Percentiles rank a stretch among this genome's conserved stretches.
phyloP scores from a whole-genome alignment of 2,888 invertebrate species.

The Melanotus villosus region DNA sequence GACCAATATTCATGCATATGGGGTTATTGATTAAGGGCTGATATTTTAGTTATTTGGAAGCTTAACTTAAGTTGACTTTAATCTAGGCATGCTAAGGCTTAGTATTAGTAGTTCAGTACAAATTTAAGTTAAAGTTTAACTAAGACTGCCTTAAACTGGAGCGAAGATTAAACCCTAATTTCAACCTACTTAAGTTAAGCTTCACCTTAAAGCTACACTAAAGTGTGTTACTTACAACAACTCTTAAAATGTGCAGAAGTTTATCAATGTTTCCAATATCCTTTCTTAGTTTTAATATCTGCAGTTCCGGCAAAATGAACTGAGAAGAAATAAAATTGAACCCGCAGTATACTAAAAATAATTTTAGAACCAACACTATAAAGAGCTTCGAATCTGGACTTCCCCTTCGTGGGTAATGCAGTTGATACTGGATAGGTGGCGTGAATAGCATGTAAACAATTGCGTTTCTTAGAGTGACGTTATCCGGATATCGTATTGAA shows the following conservation, averaged over 20 bases:
- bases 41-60: no score
- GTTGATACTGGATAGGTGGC: slow-evolving; percentile 24
- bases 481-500: slow-evolving; percentile 5
- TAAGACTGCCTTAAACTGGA: no score
- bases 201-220: no score
- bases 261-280: neutral
- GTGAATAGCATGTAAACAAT: slow-evolving; percentile 22
- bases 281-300: neutral
- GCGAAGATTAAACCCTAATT: no score
- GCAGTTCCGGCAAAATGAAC: slow-evolving; percentile 21
- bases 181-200: no score
- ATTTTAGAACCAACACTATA: neutral
- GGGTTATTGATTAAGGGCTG: no score
- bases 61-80: neutral
- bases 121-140: neutral
- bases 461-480: slow-evolving; percentile 16
- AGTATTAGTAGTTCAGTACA: neutral
- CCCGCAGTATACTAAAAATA: neutral
- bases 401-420: neutral
- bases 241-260: neutral
- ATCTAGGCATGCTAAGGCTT: neutral
- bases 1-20: no score
- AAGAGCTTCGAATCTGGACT: slow-evolving; percentile 18
- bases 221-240: slow-evolving; percentile 5
- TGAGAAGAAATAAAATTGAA: neutral